Evolutionary conservation across 2,113 vertebrate species (phyloP), one percentile per base, ranked within the genome.

Genomic region (Corythaeola cristata): DNA sequence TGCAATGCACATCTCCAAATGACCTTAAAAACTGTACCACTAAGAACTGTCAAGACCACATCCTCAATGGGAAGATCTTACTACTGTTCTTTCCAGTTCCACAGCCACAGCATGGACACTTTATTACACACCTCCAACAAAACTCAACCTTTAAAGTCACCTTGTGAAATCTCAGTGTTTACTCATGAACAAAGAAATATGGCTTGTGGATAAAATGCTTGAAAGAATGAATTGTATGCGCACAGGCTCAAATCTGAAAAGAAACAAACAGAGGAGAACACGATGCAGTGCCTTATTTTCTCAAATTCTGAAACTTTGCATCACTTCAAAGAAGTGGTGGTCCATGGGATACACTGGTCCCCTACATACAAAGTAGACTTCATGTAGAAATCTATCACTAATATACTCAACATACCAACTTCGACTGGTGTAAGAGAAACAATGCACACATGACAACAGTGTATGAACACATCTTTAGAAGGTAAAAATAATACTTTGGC

Each of bases 401-500:
- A 69, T 53, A 44, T 4, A 78, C 11, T 83, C 19, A 47, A 71
- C 9, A 27, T 12, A 35, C 64, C 3, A 3, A 59, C 41, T 67
- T 60, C 26, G 11, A 27, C 19, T 24, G 12, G 27, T 3, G 1
- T 49, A 80, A 85, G 44, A 74, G 47, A 74, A 78, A 77, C 16
- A n/a, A 5, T 11, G 39, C 2, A 33, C 10, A 17, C 5, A 3
- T 1, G 3, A 13, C 30, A 76, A 35, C 3, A 77, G 9, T 2
- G 3, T 55, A 24, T 17, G 8, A 85, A 82, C 24, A 22, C 22
- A 21, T 20, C 22, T 53, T 35, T 79, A 32, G 55, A 72, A 90
- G 14, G 37, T 18, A 2, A 1, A 82, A 93, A 49, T 22, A 84
- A 63, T 30, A 59, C 41, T 69, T 64, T 6, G 1, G 32, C 63